Evolutionary conservation across 2,797 vertebrate genomes (phyloP), one percentile per base, ranked within the genome.

Genomic region (Enteromius thamalakanensis): DNA sequence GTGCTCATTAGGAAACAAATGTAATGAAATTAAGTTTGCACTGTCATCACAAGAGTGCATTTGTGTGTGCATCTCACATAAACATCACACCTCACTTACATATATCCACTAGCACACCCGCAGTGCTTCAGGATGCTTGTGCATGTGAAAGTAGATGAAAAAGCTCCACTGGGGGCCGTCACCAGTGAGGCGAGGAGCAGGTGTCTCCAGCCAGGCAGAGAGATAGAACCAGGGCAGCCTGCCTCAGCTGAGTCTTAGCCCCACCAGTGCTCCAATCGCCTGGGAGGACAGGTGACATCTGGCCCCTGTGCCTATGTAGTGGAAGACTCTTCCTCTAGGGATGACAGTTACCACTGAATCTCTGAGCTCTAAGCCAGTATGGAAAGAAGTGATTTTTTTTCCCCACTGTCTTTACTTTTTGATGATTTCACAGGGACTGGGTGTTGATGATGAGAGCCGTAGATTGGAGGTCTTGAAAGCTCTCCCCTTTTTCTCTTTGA

Each of bases 151-250:
- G 64, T 93, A 94, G 93, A 93, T 94, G 93, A 94, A 92, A 80
- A 49, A 49, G 60, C 90, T 92, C 93, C 90, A 81, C 88, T 91
- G 93, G 93, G 93, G 93, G 88, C 88, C 90, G 88, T 93, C 92
- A 92, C 91, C 91, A 91, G 89, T 90, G 92, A 93, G 51, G 64
- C 45, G 92, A 92, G 91, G 91, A 94, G 93, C 94, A 94, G 93
- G 94, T 94, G 94, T 93, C 79, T 87, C 84, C 85, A 85, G 86
- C 87, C 87, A 85, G 87, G 85, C 87, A 75, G 32, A 81, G 72
- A 42, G 72, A 80, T 65, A 85, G 82, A 88, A 82, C 58, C 80
- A 84, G 82, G 83, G 84, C 83, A 69, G 81, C 80, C 60, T 65
- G 77, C 65, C 79, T 74, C 58, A 21, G 60, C 42, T 47, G 68